Conservation (phyloP, 1,140 invertebrate genomes). For the Chionoecetes opilio region DNA sequence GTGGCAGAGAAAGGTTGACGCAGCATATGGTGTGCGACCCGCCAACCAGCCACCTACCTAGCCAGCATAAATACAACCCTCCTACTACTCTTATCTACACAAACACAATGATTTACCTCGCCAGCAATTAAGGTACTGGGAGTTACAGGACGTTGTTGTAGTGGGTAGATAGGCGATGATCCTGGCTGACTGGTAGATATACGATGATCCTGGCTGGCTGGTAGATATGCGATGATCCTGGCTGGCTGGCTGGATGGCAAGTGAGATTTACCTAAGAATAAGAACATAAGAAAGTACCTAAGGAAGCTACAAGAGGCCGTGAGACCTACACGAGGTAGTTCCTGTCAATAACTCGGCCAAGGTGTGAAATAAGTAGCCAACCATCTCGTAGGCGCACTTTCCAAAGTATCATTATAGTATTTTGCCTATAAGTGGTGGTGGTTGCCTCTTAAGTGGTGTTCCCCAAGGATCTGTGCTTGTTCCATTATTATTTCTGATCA, state of each 20-base stretch:
- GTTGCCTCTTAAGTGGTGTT: too few relatives aligned
- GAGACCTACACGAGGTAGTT: too few relatives aligned
- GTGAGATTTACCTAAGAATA: too few relatives aligned
- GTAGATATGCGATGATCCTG: background rate
- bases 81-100: background rate
- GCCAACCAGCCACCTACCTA: background rate
- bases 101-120: background rate
- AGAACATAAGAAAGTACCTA: too few relatives aligned
- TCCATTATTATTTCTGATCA: too few relatives aligned
- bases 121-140: background rate
- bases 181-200: background rate
- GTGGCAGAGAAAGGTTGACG: constrained; percentile 1
- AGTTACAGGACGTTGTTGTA: background rate
- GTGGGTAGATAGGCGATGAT: background rate
- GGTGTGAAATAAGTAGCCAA: constrained; percentile 17
- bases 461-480: too few relatives aligned
- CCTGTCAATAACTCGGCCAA: constrained; percentile 7
- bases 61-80: background rate
- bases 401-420: too few relatives aligned
- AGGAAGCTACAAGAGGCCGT: too few relatives aligned
- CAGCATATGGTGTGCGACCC: background rate
- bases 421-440: too few relatives aligned
- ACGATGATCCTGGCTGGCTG: background rate
- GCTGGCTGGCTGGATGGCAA: background rate
- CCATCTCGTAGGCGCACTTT: background rate